These are phyloP conservation scores for Spodoptera litura DNA, from an alignment of 1,140 invertebrate species.

Conservation along the genomic window DNA sequence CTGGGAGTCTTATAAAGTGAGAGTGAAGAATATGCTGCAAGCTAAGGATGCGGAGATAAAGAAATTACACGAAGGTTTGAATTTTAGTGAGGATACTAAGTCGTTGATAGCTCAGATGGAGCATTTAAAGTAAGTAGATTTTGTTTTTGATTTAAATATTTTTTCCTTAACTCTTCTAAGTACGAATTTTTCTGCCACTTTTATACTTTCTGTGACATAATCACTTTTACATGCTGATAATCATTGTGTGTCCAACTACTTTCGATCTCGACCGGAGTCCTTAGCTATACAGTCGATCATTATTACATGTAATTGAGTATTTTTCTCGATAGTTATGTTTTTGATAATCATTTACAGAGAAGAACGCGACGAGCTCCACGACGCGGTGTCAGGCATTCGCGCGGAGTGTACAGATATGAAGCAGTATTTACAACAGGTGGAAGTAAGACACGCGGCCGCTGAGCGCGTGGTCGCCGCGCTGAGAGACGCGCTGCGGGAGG, in stretches of 20 bases:
- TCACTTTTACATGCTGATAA: too few species aligned
- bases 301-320: too few species aligned
- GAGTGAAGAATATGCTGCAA: conserved; percentile 76
- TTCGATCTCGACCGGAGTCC: too few species aligned
- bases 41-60: conserved; percentile 78
- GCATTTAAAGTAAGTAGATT: conserved; percentile 67
- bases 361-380: conserved; percentile 69
- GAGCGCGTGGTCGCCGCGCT: conserved; percentile 72
- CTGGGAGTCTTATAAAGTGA: conserved; percentile 78
- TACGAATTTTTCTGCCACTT: too few species aligned
- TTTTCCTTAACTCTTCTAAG: not conserved
- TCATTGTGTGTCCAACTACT: too few species aligned
- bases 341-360: conserved; percentile 54
- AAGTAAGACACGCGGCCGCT: conserved; percentile 55
- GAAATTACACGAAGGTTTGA: conserved; percentile 63
- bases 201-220: too few species aligned
- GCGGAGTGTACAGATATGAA: conserved; percentile 64
- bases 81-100: conserved; percentile 72
- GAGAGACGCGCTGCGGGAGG: conserved; percentile 71
- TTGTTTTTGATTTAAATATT: conserved; percentile 2
- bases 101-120: conserved; percentile 72
- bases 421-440: conserved; percentile 59
- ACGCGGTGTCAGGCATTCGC: conserved; percentile 55
- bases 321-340: too few species aligned
- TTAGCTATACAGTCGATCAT: too few species aligned